Evolutionary conservation across 2,888 invertebrate genomes (phyloP), one percentile per base, ranked within the genome.

Genomic region (Harpalus rubripes): DNA sequence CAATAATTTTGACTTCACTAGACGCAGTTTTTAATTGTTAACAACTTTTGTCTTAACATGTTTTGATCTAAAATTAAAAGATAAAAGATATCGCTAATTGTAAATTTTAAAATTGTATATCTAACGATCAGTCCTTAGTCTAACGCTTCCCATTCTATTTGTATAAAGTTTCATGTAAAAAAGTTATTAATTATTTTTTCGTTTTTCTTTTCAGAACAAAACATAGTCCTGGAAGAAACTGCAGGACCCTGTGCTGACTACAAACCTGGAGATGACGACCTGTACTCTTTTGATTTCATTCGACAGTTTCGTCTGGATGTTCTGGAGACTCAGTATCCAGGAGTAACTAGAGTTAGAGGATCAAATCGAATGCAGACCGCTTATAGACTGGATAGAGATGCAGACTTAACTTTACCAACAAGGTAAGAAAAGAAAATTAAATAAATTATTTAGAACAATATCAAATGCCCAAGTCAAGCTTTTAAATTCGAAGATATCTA

Each of bases 231-330:
- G 18, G 88, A 90, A 81, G 88, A 90, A 78, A 87, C 88, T 7
- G 90, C 90, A 81, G 91, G 91, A 1, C 92, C 93, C 2, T 94
- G 94, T 88, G 91, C 92, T 0, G 91, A 92, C 86, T 93, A 92
- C 88, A 92, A 93, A 86, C 94, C 95, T 0, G 96, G 95, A 6
- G 95, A 96, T 88, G 95, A 96, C 85, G 96, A 97, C 91, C 92
- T 96, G 65, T 95, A 96, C 89, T 95, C 95, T 0, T 95, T 96
- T 88, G 97, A 97, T 90, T 94, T 97, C 85, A 96, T 97, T 86
- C 94, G 96, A 12, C 95, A 95, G 86, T 96, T 95, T 90, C 93
- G 94, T 68, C 90, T 96, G 88, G 96, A 96, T 89, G 88, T 93
- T 12, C 89, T 93, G 78, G 93, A 93, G 85, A 92, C 94, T 0